Conservation (phyloP, 2,797 vertebrate species). For the Ataeniobius toweri region DNA sequence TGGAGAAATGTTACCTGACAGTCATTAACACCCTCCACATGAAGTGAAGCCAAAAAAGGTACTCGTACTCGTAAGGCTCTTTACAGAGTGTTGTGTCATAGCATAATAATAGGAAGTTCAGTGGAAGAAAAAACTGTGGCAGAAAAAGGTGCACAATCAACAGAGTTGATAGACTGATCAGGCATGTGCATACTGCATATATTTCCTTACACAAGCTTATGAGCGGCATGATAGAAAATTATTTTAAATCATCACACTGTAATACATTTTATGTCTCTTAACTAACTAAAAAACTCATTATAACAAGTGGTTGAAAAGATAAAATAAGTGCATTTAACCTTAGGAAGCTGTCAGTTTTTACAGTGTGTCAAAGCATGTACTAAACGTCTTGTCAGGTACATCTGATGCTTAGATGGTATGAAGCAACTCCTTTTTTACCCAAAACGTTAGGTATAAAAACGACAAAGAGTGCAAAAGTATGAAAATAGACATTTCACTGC, state of each 20-base stretch:
- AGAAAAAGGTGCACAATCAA: background rate
- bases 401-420: background rate
- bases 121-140: background rate
- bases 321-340: too few species aligned
- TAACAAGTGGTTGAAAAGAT: too few species aligned
- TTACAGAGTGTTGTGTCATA: background rate
- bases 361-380: background rate
- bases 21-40: background rate
- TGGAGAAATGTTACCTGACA: background rate
- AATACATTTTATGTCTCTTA: too few species aligned
- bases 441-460: background rate
- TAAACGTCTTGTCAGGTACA: background rate
- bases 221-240: background rate
- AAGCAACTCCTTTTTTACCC: background rate
- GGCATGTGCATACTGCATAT: background rate
- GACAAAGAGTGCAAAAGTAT: too few species aligned
- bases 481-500: background rate
- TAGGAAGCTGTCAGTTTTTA: too few species aligned
- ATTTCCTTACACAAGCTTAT: background rate
- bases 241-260: background rate
- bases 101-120: background rate
- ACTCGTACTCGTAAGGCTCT: too few species aligned
- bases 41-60: too few species aligned
- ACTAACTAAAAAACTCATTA: too few species aligned
- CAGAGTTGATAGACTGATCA: background rate